Evolutionary conservation across 2,113 vertebrate species (phyloP), one percentile per base, ranked within the genome.

Genomic region (Amblyornis subalaris): DNA sequence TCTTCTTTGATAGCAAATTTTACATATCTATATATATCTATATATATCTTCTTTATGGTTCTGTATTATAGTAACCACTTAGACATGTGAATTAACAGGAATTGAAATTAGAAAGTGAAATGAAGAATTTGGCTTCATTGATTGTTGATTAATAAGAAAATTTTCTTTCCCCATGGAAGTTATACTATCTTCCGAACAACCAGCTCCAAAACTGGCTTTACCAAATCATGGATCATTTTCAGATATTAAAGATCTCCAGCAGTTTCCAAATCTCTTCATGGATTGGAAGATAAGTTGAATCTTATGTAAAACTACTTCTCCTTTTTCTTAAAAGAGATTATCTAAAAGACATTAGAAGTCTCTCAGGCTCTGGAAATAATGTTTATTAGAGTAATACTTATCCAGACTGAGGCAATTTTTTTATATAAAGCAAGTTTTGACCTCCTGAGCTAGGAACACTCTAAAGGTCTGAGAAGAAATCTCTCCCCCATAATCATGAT

Each of bases 61-160:
- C 25, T 61, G 38, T 62, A 25, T 78, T 71, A 15, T 10, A 71
- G 8, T 64, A 86, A 69, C 7, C 20, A 60, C 14, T 51, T 44
- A 92, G 45, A 51, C 40, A 65, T 9, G 1, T 80, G 31, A 80
- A 92, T 54, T 61, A 75, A n/a, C 26, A 54, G 3, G 47, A 58
- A 35, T 66, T 71, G 12, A 83, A 92, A 85, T 85, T 55, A 72
- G 33, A 71, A 61, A 26, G 8, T 45, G 31, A 92, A 94, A 83
- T 73, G 4, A 75, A 65, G 25, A 69, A 61, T 62, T 84, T 66
- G 18, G 20, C 6, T 95, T 86, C 6, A 12, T 11, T 7, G 2
- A 10, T 13, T 85, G 18, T 51, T 53, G 8, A 40, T 55, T 48
- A 35, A 44, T 48, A 23, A 60, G n/a, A 81, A 66, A 12, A 50